phyloP scores from a whole-genome alignment of 2,797 vertebrate genomes.

The Psittacula derbiana region DNA sequence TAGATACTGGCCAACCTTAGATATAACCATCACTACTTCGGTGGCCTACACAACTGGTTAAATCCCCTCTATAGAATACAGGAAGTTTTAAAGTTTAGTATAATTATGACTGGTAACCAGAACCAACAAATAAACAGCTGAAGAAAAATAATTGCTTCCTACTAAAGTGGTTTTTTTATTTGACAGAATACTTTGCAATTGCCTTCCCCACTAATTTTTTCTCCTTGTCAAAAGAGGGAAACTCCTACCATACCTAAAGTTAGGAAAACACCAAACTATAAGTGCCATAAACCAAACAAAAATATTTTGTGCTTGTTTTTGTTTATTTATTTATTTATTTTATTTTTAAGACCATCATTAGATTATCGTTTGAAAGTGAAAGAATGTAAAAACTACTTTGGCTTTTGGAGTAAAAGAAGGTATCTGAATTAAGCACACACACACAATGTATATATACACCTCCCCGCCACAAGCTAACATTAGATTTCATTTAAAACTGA shows the following conservation, averaged over 20 bases:
- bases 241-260: neutral
- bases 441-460: too few species aligned
- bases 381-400: neutral
- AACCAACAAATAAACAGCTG: neutral
- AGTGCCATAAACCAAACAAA: neutral
- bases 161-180: neutral
- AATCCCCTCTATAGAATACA: neutral
- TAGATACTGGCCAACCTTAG: neutral
- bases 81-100: neutral
- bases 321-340: too few species aligned
- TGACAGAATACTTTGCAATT: neutral
- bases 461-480: neutral
- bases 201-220: neutral
- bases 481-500: neutral
- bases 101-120: neutral
- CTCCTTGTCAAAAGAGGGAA: neutral
- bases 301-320: neutral
- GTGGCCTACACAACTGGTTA: neutral
- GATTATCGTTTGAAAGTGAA: neutral
- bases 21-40: neutral
- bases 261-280: neutral
- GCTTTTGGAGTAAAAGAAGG: neutral
- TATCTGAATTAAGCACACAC: neutral
- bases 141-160: neutral
- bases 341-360: neutral